These are phyloP conservation scores for Heliconius nattereri DNA, from an alignment of 1,140 invertebrate genomes.

Conservation along the genomic window DNA sequence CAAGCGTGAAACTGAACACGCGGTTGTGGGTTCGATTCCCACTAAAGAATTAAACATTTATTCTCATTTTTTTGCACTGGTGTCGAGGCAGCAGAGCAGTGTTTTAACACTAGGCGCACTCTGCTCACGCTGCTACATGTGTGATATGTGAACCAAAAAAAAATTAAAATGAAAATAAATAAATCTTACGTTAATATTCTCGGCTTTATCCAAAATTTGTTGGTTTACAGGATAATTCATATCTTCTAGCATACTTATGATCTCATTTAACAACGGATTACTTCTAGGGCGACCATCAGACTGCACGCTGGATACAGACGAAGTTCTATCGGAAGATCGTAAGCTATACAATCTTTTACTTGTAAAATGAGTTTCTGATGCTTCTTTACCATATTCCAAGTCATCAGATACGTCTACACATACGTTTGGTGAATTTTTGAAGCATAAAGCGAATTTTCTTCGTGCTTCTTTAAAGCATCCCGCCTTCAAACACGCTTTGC, in stretches of 20 bases:
- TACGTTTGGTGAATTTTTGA: conserved; percentile 74
- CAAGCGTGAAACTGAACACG: no score
- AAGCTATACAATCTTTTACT: conserved; percentile 54
- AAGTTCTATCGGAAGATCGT: conserved; percentile 57
- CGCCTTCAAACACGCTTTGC: conserved; percentile 89
- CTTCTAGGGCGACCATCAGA: conserved; percentile 78
- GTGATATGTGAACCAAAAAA: no score
- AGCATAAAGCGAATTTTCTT: conserved; percentile 84
- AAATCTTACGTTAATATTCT: conserved; percentile 68
- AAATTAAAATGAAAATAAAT: not conserved
- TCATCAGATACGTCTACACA: conserved; percentile 62
- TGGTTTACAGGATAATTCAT: conserved; percentile 79
- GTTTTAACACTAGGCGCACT: no score
- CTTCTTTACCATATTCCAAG: conserved; percentile 65
- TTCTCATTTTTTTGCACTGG: no score
- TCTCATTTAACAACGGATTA: conserved; percentile 86
- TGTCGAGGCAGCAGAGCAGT: no score
- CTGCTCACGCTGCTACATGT: no score
- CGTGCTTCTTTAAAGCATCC: conserved; percentile 89
- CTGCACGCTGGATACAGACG: conserved; percentile 60
- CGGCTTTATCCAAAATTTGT: conserved; percentile 69
- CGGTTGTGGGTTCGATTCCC: no score
- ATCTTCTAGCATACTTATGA: conserved; percentile 85
- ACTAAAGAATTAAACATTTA: no score
- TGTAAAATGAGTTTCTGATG: conserved; percentile 60